Conservation (phyloP, 1,140 invertebrate genomes). For the Mesaphorura yosii region DNA sequence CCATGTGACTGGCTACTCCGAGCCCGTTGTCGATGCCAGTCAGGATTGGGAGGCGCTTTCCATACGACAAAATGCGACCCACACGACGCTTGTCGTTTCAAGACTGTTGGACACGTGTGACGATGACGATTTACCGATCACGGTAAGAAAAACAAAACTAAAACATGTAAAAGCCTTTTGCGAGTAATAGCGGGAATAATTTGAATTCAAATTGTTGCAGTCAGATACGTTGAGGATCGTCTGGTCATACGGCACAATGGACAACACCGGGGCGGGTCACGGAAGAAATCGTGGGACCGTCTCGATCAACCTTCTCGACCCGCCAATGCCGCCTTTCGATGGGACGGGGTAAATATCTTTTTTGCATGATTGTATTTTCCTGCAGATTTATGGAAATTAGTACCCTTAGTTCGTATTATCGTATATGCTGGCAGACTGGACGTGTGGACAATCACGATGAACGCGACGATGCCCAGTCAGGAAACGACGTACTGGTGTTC, state of each 20-base stretch:
- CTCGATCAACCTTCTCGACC: background rate
- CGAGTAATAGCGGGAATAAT: no score
- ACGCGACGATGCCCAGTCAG: background rate
- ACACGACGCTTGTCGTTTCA: no score
- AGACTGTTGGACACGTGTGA: no score
- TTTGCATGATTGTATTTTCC: background rate
- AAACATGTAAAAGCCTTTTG: no score
- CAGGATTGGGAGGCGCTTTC: no score
- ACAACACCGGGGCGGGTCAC: conserved; percentile 7
- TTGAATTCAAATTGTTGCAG: no score
- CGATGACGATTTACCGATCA: no score
- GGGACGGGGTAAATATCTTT: background rate
- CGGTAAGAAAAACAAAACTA: no score
- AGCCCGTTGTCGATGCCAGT: no score
- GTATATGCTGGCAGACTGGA: background rate
- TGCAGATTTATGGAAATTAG: background rate
- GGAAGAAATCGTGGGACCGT: background rate
- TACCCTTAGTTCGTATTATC: no score
- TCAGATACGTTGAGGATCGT: conserved; percentile 11
- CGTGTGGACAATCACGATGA: background rate
- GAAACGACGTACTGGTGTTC: conserved; percentile 4
- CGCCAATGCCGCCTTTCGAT: background rate
- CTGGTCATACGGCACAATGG: conserved; percentile 14
- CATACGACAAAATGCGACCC: no score
- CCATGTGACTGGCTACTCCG: no score